These are phyloP conservation scores for Nemotelus nigrinus DNA, from an alignment of 2,888 invertebrate species.

Conservation along the genomic window DNA sequence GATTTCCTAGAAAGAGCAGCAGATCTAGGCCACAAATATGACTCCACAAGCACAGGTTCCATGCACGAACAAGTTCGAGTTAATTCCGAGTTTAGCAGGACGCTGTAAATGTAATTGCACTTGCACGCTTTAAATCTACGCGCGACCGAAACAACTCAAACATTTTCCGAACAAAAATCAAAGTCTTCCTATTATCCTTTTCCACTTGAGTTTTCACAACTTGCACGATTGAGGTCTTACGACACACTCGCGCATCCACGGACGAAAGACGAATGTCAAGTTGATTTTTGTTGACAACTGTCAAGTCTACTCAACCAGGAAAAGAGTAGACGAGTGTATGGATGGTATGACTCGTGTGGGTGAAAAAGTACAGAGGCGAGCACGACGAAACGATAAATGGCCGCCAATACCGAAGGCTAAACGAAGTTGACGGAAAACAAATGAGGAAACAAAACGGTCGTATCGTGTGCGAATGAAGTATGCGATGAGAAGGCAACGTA, in stretches of 20 bases:
- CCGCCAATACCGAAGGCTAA: background rate
- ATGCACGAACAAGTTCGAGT: no score
- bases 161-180: background rate
- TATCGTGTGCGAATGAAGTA: constrained; percentile 12
- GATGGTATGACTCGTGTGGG: background rate
- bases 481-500: background rate
- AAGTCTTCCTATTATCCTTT: background rate
- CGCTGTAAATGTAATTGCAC: no score
- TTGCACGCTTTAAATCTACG: background rate
- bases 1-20: no score
- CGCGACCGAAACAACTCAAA: background rate
- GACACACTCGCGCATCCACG: constrained; percentile 16
- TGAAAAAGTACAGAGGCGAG: background rate
- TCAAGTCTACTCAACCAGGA: constrained; percentile 1
- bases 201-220: background rate
- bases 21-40: background rate
- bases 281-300: constrained; percentile 7
- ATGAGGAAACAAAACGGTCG: constrained; percentile 39
- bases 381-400: constrained; percentile 14
- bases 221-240: background rate
- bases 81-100: no score
- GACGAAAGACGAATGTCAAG: constrained; percentile 37
- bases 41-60: background rate
- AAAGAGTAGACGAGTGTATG: constrained; percentile 11
- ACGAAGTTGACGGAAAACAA: constrained; percentile 28